Percentiles rank a stretch among this genome's conserved stretches.
Evolutionary conservation across 2,113 vertebrate genomes (phyloP).

Genomic region (Columba livia): DNA sequence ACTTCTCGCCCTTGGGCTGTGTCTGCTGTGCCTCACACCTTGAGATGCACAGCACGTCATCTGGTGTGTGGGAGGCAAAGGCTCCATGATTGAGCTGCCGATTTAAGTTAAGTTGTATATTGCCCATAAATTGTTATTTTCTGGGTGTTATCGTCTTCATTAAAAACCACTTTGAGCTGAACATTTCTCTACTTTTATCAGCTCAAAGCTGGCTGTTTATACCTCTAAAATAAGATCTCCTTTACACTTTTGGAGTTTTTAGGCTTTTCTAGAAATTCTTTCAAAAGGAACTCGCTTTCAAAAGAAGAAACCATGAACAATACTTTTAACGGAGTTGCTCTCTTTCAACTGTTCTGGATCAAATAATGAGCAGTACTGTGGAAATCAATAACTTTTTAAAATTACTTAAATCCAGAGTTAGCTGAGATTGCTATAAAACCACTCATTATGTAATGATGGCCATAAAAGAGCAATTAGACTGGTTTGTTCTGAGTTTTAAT

Average conservation of each 20-base stretch:
- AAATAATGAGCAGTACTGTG: background rate
- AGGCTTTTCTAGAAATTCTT: background rate
- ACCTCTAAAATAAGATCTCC: background rate
- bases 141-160: background rate
- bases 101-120: background rate
- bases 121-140: conserved; percentile 1
- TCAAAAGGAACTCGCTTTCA: background rate
- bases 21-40: background rate
- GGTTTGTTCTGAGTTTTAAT: conserved; percentile 7
- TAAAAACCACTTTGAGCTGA: conserved; percentile 13
- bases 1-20: background rate
- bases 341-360: background rate
- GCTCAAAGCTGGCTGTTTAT: background rate
- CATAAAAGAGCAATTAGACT: background rate
- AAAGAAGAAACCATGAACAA: background rate
- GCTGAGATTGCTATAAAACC: background rate
- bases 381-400: background rate
- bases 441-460: background rate
- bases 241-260: background rate
- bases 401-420: background rate
- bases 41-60: background rate
- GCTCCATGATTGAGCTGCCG: background rate
- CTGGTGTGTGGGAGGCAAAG: background rate
- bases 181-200: conserved; percentile 1
- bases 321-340: background rate